A percentile compares a stretch with the other conserved stretches of the same genome.
phyloP scores from a whole-genome alignment of 1,140 invertebrate species.

The Cecropterus lyciades region DNA sequence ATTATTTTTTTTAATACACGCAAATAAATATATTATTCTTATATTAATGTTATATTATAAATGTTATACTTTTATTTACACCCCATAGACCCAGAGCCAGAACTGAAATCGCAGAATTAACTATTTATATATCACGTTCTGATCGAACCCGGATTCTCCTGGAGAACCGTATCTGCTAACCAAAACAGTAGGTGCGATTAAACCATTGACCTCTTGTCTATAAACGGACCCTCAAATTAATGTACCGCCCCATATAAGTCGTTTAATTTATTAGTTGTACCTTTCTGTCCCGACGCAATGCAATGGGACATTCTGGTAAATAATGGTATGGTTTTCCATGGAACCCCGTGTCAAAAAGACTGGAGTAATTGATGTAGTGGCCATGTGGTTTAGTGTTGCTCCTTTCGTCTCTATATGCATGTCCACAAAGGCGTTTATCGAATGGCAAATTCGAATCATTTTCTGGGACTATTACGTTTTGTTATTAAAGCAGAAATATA shows the following conservation, averaged over 20 bases:
- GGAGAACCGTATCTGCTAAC: neutral
- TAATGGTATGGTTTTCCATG: slow-evolving; percentile 14
- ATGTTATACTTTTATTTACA: no score
- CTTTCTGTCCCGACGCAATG: slow-evolving; percentile 11
- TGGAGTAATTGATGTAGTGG: slow-evolving; percentile 17
- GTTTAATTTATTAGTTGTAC: slow-evolving; percentile 28
- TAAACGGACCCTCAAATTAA: slow-evolving; percentile 6
- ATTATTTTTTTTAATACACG: no score
- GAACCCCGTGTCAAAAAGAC: slow-evolving; percentile 13
- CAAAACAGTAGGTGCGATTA: neutral
- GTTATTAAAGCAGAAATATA: no score
- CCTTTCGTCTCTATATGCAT: neutral
- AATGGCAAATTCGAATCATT: no score
- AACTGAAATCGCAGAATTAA: no score
- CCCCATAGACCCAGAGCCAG: no score
- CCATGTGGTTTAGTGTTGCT: neutral
- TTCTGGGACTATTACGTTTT: no score
- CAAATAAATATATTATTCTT: no score
- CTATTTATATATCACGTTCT: no score
- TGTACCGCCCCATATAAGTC: slow-evolving; percentile 8
- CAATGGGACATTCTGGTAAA: slow-evolving; percentile 19
- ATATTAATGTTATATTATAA: no score
- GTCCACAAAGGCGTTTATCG: no score
- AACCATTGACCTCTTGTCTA: neutral
- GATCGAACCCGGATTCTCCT: no score